A percentile compares a stretch with the other conserved stretches of the same genome.
These are phyloP conservation scores for Portunus trituberculatus DNA, from an alignment of 1,140 invertebrate genomes.

Conservation along the genomic window DNA sequence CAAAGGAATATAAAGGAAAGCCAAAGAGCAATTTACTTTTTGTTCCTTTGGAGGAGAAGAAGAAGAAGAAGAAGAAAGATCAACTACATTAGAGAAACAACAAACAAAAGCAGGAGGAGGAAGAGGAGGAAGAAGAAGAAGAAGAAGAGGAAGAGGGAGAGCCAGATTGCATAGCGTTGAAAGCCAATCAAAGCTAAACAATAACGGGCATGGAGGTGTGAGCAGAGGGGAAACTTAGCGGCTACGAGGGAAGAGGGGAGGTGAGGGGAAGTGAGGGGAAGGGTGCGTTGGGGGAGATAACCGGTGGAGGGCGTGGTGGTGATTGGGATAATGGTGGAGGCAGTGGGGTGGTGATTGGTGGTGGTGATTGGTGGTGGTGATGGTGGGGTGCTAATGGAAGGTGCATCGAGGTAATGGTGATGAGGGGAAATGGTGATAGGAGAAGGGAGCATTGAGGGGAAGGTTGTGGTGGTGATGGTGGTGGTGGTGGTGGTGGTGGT, in stretches of 20 bases:
- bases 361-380: background rate
- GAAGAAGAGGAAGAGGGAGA: background rate
- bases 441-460: background rate
- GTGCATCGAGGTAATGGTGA: background rate
- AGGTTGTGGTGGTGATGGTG: too few relatives aligned
- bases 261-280: background rate
- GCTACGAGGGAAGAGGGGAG: background rate
- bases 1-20: too few relatives aligned
- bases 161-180: background rate
- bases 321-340: background rate
- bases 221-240: background rate
- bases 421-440: background rate
- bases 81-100: too few relatives aligned
- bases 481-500: too few relatives aligned
- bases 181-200: constrained; percentile 38
- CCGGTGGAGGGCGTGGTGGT: background rate
- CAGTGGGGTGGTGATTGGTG: background rate
- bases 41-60: too few relatives aligned
- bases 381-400: background rate
- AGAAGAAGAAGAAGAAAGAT: too few relatives aligned
- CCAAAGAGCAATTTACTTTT: too few relatives aligned
- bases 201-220: background rate
- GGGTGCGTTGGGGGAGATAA: background rate
- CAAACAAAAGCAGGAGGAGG: background rate
- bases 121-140: background rate